Base-by-base conservation (phyloP, 1,140 invertebrate species). In the Drosophila subpulchrella region DNA sequence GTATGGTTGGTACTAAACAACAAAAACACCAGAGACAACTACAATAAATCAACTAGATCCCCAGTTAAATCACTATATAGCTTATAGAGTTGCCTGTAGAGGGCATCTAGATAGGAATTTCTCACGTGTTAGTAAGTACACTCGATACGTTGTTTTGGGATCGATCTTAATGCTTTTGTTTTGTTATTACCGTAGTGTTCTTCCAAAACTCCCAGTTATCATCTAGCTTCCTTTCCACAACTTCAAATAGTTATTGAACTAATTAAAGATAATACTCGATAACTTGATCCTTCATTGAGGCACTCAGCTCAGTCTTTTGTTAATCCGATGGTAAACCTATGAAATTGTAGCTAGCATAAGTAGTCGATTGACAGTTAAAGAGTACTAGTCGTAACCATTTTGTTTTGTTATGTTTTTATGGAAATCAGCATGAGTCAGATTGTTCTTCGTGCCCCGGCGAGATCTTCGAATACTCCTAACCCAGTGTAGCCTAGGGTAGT, bases 101-200 rank as follows among this genome's bases (percentile, higher is more conserved):
- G 57, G 54, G 50, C 73, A 74, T 73, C 51, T 78, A 84, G 72
- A 68, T 79, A 74, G 58, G 53, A 75, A 44, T 51, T 41, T 27
- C 39, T 51, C 55, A 73, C 83, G 78, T 79, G 75, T 86, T 86
- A 86, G 75, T 62, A 76, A 76, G 62, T 88, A 86, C 71, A 75
- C 65, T 78, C 32, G 34, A 73, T 65, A 57, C 63, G 48, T 70
- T 11, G 13, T 39, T 56, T 34, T 36, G 48, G 61, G 27, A 41
- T 63, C 51, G 32, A 63, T 65, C 53, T 48, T 48, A 7, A 73
- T 32, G 36, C 41, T 50, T 59, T 59, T 56, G 39, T 54, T 42
- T 68, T 76, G 30, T 68, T 60, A 54, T 77, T 68, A 70, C 46
- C 36, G 67, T 88, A 89, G 75, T 47, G 84, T 62, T 88, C 83